These are phyloP conservation scores for Pipa parva DNA, from an alignment of 2,113 vertebrate genomes.

Conservation along the genomic window DNA sequence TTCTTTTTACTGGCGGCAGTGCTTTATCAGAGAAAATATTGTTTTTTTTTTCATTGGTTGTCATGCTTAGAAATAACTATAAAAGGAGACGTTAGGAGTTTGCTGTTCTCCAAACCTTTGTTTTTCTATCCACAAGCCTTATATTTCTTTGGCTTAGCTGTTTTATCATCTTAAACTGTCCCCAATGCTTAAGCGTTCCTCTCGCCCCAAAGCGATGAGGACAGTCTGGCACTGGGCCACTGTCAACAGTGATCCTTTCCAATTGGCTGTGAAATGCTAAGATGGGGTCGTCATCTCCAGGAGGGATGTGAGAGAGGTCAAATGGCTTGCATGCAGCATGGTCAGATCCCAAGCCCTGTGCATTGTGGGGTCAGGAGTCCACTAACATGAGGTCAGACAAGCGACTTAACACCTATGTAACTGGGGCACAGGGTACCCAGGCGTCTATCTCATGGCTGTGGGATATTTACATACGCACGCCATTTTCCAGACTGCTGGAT, in stretches of 20 bases:
- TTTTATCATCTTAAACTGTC: constrained; percentile 7
- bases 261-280: not conserved
- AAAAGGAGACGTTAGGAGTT: constrained; percentile 14
- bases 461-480: no score
- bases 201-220: constrained; percentile 21
- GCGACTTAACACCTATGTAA: not conserved
- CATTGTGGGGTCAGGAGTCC: not conserved
- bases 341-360: not conserved
- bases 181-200: not conserved
- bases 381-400: not conserved
- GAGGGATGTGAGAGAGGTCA: constrained; percentile 5
- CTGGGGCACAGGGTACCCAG: no score
- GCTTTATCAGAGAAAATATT: no score
- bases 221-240: constrained; percentile 13
- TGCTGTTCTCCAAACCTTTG: not conserved
- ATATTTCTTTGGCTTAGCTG: not conserved
- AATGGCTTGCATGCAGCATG: not conserved
- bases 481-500: no score
- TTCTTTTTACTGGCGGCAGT: no score
- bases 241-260: not conserved
- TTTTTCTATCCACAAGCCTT: not conserved
- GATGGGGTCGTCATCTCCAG: not conserved
- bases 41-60: no score
- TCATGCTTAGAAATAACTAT: not conserved
- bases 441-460: no score